phyloP scores from a whole-genome alignment of 2,888 invertebrate species.

The Cactoblastis cactorum region DNA sequence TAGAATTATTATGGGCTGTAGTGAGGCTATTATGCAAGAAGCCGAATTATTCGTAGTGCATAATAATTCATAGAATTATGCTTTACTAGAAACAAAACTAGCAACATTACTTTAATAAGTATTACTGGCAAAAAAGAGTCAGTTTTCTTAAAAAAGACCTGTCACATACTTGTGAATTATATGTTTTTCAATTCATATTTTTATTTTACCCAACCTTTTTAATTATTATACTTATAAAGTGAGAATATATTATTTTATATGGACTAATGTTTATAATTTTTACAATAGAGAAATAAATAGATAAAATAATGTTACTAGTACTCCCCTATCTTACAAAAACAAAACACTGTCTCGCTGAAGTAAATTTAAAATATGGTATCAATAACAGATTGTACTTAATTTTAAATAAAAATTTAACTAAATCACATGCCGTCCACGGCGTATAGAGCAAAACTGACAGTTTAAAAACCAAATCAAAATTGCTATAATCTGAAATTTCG shows the following conservation, averaged over 20 bases:
- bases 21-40: too few relatives aligned
- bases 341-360: conserved; percentile 15
- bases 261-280: too few relatives aligned
- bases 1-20: too few relatives aligned
- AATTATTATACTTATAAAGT: too few relatives aligned
- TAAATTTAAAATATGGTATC: conserved; percentile 32
- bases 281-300: not conserved
- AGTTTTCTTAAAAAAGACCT: too few relatives aligned
- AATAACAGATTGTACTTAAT: conserved; percentile 68
- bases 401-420: conserved; percentile 64
- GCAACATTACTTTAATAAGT: not conserved
- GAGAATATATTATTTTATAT: too few relatives aligned
- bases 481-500: not conserved
- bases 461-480: conserved; percentile 5
- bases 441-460: conserved; percentile 15
- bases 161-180: too few relatives aligned
- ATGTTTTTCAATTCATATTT: too few relatives aligned
- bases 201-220: too few relatives aligned
- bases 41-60: not conserved
- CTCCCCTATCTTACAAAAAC: not conserved
- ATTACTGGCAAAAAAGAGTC: too few relatives aligned
- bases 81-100: not conserved
- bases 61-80: not conserved
- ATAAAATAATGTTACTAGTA: conserved; percentile 4
- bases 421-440: conserved; percentile 53